Conservation (phyloP, 2,113 vertebrate species). For the Neotoma lepida region DNA sequence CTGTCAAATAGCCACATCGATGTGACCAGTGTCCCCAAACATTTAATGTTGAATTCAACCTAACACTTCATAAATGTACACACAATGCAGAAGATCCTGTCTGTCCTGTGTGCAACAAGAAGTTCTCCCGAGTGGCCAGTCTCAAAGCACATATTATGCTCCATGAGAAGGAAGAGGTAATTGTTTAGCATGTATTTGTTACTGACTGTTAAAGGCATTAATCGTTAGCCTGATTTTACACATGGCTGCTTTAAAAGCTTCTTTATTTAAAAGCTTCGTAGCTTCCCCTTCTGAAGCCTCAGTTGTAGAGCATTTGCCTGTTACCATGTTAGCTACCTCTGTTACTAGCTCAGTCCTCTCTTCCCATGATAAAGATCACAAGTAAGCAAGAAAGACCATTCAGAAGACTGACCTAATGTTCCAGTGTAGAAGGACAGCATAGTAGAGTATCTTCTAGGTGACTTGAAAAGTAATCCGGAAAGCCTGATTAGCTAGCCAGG, state of each 20-base stretch:
- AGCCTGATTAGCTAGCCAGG: background rate
- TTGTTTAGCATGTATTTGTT: background rate
- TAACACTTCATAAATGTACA: constrained; percentile 96
- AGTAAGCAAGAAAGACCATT: background rate
- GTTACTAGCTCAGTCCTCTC: background rate
- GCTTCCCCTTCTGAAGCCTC: background rate
- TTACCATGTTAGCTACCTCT: no score
- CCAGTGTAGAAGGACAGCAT: background rate
- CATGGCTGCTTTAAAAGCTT: background rate
- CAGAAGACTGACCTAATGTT: background rate
- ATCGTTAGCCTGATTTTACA: background rate
- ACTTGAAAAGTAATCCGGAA: background rate
- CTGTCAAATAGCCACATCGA: constrained; percentile 92
- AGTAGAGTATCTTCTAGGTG: background rate
- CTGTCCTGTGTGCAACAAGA: constrained; percentile 96
- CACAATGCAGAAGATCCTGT: constrained; percentile 93
- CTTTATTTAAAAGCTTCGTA: background rate
- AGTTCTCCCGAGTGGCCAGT: constrained; percentile 96
- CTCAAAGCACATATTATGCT: constrained; percentile 98
- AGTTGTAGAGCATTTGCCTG: background rate
- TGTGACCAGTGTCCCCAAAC: constrained; percentile 97
- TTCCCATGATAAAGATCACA: background rate
- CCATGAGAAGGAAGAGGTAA: constrained; percentile 98
- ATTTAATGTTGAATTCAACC: constrained; percentile 98
- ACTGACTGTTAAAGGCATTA: background rate